These are phyloP conservation scores for Rambutsinella grinnellia DNA, from an alignment of 2,888 invertebrate genomes.

Conservation along the genomic window DNA sequence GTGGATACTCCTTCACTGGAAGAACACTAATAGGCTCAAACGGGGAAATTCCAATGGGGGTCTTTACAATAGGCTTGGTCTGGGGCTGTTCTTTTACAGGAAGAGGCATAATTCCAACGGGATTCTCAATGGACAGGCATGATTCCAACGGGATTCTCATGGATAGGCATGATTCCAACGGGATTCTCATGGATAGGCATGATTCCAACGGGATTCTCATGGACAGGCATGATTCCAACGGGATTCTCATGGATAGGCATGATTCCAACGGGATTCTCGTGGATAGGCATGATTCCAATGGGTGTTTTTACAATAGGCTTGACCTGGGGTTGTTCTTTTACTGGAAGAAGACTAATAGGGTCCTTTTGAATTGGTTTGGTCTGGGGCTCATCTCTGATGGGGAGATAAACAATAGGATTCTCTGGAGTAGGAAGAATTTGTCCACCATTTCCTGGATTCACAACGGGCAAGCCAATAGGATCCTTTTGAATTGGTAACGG, in stretches of 20 bases:
- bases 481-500: too few species aligned
- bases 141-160: neutral
- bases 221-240: slow-evolving; percentile 4
- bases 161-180: neutral
- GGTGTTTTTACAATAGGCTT: neutral
- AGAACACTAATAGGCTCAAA: slow-evolving; percentile 8
- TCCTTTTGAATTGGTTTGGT: neutral
- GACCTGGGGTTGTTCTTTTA: neutral
- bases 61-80: too few species aligned
- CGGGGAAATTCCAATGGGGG: slow-evolving; percentile 1
- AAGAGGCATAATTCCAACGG: slow-evolving; percentile 11
- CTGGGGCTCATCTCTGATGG: neutral
- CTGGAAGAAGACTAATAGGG: neutral
- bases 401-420: slow-evolving; percentile 3
- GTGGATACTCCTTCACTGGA: neutral
- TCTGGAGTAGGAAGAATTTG: neutral
- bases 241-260: neutral
- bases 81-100: neutral
- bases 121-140: too few species aligned
- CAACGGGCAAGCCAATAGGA: neutral
- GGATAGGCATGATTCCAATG: slow-evolving; percentile 4
- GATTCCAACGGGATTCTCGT: neutral
- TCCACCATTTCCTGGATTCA: neutral
- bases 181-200: neutral
- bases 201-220: slow-evolving; percentile 1